Percentiles rank a stretch among this genome's conserved stretches.
Conservation (phyloP, 2,888 invertebrate species). For the Ptilodon capucinus region DNA sequence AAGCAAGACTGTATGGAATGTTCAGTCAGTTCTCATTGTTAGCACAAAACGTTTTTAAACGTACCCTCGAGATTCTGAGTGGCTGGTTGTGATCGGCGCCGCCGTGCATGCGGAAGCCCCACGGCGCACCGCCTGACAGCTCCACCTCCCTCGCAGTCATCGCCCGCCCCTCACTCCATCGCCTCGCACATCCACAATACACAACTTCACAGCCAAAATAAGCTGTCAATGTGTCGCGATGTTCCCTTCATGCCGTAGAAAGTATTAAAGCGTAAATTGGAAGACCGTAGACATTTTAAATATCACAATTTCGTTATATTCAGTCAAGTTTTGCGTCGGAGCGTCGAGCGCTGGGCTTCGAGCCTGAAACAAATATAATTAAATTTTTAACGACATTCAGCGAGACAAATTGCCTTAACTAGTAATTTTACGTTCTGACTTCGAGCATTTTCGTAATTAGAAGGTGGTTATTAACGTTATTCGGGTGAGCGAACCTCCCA, state of each 20-base stretch:
- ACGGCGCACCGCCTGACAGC: slow-evolving; percentile 91
- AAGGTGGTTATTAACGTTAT: slow-evolving; percentile 24
- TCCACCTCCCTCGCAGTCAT: slow-evolving; percentile 89
- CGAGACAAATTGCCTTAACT: slow-evolving; percentile 9
- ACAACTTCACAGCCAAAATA: slow-evolving; percentile 33
- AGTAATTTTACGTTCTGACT: slow-evolving; percentile 1
- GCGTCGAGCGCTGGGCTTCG: slow-evolving; percentile 33
- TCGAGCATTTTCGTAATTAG: slow-evolving; percentile 17
- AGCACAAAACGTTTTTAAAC: slow-evolving; percentile 44
- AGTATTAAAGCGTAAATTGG: slow-evolving; percentile 52
- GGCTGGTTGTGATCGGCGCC: slow-evolving; percentile 91
- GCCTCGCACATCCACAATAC: slow-evolving; percentile 39
- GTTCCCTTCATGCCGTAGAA: slow-evolving; percentile 36
- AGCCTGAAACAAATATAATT: slow-evolving; percentile 55
- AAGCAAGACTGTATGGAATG: not conserved
- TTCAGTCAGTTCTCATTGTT: not conserved
- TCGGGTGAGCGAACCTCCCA: slow-evolving; percentile 15
- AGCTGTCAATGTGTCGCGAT: slow-evolving; percentile 40
- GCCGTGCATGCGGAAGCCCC: slow-evolving; percentile 95
- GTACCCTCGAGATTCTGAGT: slow-evolving; percentile 90
- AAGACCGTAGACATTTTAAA: slow-evolving; percentile 55
- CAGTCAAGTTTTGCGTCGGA: slow-evolving; percentile 43
- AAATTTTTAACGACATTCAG: slow-evolving; percentile 20
- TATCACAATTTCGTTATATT: slow-evolving; percentile 54
- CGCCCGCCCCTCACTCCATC: slow-evolving; percentile 62